These are phyloP conservation scores for Ptiloglossa arizonensis DNA, from an alignment of 1,140 invertebrate species.

Conservation along the genomic window DNA sequence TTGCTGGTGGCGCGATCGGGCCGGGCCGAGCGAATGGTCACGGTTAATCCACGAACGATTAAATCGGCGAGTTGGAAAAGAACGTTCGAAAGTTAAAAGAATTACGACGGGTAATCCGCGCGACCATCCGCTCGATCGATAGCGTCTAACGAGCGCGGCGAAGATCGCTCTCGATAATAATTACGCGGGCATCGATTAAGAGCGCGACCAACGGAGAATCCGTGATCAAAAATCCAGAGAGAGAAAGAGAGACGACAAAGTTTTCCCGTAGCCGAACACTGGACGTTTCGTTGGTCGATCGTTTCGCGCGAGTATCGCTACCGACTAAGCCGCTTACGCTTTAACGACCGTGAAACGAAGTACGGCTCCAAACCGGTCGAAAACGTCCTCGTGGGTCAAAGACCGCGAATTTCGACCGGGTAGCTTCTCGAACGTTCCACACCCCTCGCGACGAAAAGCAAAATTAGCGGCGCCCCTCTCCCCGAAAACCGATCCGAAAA, in stretches of 20 bases:
- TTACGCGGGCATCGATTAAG: conserved; percentile 5
- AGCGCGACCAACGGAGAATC: background rate
- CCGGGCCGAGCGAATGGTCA: too few relatives aligned
- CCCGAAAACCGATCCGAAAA: background rate
- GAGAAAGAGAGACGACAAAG: background rate
- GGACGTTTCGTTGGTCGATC: background rate
- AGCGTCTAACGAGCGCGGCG: background rate
- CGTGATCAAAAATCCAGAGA: conserved; percentile 12
- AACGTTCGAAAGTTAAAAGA: background rate
- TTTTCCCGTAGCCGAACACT: background rate
- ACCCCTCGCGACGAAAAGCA: background rate
- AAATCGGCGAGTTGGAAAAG: background rate
- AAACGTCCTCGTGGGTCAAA: too few relatives aligned
- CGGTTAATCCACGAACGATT: conserved; percentile 5
- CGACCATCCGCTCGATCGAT: background rate
- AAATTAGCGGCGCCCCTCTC: background rate
- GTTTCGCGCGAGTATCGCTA: conserved; percentile 1
- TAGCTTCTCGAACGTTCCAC: background rate
- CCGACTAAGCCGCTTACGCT: conserved; percentile 31
- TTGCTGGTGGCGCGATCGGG: background rate
- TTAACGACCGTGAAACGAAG: conserved; percentile 11
- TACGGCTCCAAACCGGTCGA: background rate
- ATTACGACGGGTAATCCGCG: background rate
- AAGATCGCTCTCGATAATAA: background rate
- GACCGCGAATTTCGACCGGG: background rate